Conservation (phyloP, 2,797 vertebrate genomes). For the Parambassis ranga region DNA sequence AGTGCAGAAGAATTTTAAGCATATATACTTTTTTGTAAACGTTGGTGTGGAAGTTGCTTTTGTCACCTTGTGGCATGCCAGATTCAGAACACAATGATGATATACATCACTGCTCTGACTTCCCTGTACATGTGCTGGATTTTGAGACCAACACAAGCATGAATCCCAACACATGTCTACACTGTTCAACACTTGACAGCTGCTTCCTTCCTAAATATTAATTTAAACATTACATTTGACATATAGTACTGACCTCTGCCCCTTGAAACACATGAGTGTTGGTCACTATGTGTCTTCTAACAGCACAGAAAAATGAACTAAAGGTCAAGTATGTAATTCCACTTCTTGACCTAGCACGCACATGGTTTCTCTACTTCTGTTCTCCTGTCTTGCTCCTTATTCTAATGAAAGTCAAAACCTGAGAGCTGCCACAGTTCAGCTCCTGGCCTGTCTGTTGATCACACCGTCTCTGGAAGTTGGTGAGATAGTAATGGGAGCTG, state of each 20-base stretch:
- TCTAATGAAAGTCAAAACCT: background rate
- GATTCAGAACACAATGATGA: no score
- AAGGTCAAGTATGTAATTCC: slow-evolving; percentile 2
- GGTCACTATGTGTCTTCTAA: background rate
- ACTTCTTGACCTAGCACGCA: background rate
- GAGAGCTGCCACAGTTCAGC: background rate
- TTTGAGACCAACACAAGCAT: background rate
- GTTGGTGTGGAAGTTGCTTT: no score
- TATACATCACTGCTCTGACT: background rate
- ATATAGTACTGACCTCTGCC: background rate
- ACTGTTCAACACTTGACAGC: background rate
- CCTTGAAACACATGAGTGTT: background rate
- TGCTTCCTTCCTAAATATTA: background rate
- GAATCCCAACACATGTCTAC: background rate
- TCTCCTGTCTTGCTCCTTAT: background rate
- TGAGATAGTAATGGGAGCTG: slow-evolving; percentile 49
- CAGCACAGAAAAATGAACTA: background rate
- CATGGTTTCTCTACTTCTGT: background rate
- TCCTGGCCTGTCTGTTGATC: background rate
- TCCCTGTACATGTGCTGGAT: background rate
- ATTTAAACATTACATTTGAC: background rate
- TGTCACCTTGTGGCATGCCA: no score
- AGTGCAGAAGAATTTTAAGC: no score
- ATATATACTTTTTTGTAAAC: no score
- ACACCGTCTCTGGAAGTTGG: slow-evolving; percentile 4